A percentile compares a stretch with the other conserved stretches of the same genome.
phyloP scores from a whole-genome alignment of 2,888 invertebrate genomes.

The Ormyrus nitidulus region DNA sequence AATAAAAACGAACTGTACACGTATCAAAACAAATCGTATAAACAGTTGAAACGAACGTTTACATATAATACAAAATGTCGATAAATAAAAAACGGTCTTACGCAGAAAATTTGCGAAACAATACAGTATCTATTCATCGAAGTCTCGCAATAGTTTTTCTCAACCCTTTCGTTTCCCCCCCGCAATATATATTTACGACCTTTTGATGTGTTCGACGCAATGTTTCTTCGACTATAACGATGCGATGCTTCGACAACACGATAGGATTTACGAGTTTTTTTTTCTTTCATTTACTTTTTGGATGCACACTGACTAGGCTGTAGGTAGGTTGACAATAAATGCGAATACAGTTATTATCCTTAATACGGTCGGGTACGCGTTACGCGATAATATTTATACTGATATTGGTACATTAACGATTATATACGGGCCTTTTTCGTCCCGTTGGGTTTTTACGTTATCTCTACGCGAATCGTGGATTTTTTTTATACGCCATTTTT shows the following conservation, averaged over 20 bases:
- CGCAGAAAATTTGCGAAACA: slow-evolving; percentile 23
- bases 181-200: neutral
- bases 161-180: neutral
- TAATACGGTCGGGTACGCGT: slow-evolving; percentile 42
- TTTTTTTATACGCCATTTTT: slow-evolving; percentile 25
- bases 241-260: slow-evolving; percentile 6
- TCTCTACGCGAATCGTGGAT: slow-evolving; percentile 35
- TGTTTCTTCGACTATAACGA: neutral
- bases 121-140: slow-evolving; percentile 23
- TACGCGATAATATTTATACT: slow-evolving; percentile 54
- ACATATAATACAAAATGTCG: slow-evolving; percentile 17
- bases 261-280: slow-evolving; percentile 11
- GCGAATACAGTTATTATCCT: slow-evolving; percentile 56
- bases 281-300: slow-evolving; percentile 31
- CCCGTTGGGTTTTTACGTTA: slow-evolving; percentile 19
- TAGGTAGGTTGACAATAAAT: slow-evolving; percentile 54
- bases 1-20: slow-evolving; percentile 48
- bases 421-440: slow-evolving; percentile 30
- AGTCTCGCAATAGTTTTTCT: slow-evolving; percentile 21
- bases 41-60: slow-evolving; percentile 9
- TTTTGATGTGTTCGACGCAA: neutral
- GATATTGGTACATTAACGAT: slow-evolving; percentile 57
- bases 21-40: slow-evolving; percentile 31
- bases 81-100: slow-evolving; percentile 4
- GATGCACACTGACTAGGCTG: slow-evolving; percentile 55